A percentile compares a stretch with the other conserved stretches of the same genome.
Conservation (phyloP, 2,113 vertebrate species). For the Nannobrachium achirus region DNA sequence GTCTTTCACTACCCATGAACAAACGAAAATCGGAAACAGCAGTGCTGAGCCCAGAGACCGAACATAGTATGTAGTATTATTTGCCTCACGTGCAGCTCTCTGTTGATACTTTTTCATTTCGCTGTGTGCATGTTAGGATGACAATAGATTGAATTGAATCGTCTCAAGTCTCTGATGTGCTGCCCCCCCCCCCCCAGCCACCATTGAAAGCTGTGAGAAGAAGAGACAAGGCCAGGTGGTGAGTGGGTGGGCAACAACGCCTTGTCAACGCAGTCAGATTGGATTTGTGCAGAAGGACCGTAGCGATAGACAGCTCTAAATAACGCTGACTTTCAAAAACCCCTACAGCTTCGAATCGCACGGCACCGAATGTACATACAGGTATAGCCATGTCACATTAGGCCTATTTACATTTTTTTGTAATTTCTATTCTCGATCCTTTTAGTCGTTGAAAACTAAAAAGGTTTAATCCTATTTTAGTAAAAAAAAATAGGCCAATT, state of each 20-base stretch:
- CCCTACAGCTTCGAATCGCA: conserved; percentile 5
- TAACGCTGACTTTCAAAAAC: conserved; percentile 23
- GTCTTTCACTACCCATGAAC: conserved; percentile 26
- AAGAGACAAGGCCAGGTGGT: conserved; percentile 5
- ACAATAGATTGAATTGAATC: neutral
- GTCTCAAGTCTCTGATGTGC: conserved; percentile 45
- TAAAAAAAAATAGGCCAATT: too few species aligned
- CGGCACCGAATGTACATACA: too few species aligned
- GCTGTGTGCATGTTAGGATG: too few species aligned
- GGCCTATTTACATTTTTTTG: too few species aligned
- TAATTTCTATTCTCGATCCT: too few species aligned
- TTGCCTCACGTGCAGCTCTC: too few species aligned
- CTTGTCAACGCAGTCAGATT: conserved; percentile 56
- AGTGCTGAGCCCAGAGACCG: conserved; percentile 25
- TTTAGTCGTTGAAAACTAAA: too few species aligned
- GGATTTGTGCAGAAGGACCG: conserved; percentile 52
- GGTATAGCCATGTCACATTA: too few species aligned
- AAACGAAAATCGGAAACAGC: conserved; percentile 39
- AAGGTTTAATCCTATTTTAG: too few species aligned
- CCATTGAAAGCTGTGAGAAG: conserved; percentile 30
- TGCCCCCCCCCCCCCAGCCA: conserved; percentile 43
- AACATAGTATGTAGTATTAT: neutral
- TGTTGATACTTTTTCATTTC: too few species aligned
- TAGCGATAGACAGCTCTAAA: conserved; percentile 22
- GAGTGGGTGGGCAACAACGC: conserved; percentile 45